Evolutionary conservation across 2,888 invertebrate species (phyloP), one percentile per base, ranked within the genome.

Genomic region (Agonopterix alstromeriana): DNA sequence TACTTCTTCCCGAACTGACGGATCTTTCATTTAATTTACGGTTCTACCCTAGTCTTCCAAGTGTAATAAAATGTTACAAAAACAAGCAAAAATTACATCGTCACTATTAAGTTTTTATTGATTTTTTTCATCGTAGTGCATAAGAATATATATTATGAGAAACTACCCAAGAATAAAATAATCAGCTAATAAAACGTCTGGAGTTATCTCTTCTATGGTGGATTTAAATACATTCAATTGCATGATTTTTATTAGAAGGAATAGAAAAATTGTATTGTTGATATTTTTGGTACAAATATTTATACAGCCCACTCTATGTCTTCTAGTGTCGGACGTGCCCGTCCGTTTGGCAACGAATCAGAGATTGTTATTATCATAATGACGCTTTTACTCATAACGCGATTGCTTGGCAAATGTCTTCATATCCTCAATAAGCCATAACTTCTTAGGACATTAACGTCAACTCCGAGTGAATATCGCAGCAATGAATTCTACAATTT

Each of bases 1-100:
- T 88, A 87, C 87, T 84, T 70, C 85, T 86, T 87, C 86, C 87
- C 86, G 80, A 86, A 85, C 82, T 86, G 86, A 87, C 82, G 85
- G 85, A 85, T 86, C 82, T 85, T 83, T 79, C 73, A 76, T 86
- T 85, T 83, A 84, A 87, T 88, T 88, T 87, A 87, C 84, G 84
- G 79, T 78, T 75, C 71, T 66, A 82, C 84, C 84, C 82, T 72
- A 81, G 73, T 79, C 75, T 80, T 83, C 76, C 70, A 70, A 77
- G 73, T 67, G 77, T 77, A 82, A 84, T 87, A 86, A 85, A 87
- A 82, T 63, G 58, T 70, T 68, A 82, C 69, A 84, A 83, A 86
- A 86, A 84, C 82, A 75, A 85, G 83, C 82, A 82, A 83, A 86
- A 82, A 80, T 84, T 65, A 77, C 73, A 65, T 71, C 63, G 70